Base-by-base conservation (phyloP, 2,113 vertebrate species). In the Podocnemis expansa region DNA sequence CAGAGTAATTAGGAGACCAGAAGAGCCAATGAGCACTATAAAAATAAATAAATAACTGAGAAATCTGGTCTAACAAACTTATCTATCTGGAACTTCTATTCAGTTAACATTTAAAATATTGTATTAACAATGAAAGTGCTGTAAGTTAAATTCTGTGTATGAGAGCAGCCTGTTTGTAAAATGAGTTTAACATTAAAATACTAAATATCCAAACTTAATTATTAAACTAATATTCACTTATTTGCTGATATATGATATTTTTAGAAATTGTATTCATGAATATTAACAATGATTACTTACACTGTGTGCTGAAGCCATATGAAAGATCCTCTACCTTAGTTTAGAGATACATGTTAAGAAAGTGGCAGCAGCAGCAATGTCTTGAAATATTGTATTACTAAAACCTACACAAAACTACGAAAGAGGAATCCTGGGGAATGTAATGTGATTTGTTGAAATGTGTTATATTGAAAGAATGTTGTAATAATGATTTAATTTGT, bases 301-400 rank as follows among this genome's bases (percentile, higher is more conserved):
- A 21, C 81, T 91, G 67, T 92, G 34, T 84, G 89, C 91, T 87
- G 17, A 70, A 70, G 8, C 19, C 34, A n/a, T 14, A 3, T 19
- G 19, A 38, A 21, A 70, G 10, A 70, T 38, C 10, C 63, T n/a
- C 34, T 8, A 38, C 63, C 9, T 8, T 17, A 52, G 51, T 52
- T 10, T n/a, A 38, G 34, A 22, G 63, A 70, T 17, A 52, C 9
- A 38, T 4, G 34, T 38, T 70, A 70, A 70, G 22, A 70, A 70
- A 8, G 60, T 70, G 21, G n/a, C n/a, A 38, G 16, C 63, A 70
- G 34, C 17, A 70, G 8, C 85, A 93, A 83, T 27, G 67, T 85
- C 89, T 93, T 84, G 56, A 96, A 96, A 90, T 52, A 94, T 85
- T 84, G 85, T 58, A 95, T 90, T 80, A 94, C 11, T 92, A 80